A percentile compares a stretch with the other conserved stretches of the same genome.
phyloP scores from a whole-genome alignment of 2,797 vertebrate species.

The Falco rusticolus region DNA sequence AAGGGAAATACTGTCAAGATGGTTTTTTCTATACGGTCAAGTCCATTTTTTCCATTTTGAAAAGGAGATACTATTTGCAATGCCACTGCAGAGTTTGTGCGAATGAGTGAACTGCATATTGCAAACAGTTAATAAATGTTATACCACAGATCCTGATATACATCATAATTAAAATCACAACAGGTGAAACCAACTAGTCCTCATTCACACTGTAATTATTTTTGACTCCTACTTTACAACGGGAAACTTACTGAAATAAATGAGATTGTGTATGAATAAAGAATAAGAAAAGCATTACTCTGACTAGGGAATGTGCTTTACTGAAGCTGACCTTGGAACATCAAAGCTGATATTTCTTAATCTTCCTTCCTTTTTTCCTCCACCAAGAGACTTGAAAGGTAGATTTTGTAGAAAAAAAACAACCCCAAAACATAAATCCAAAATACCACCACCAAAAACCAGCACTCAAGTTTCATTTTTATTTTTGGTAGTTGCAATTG shows the following conservation, averaged over 20 bases:
- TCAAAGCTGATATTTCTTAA: neutral
- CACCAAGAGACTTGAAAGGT: neutral
- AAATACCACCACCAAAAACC: rapidly evolving
- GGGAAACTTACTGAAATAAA: neutral
- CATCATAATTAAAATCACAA: neutral
- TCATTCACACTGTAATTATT: neutral
- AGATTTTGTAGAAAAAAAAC: neutral
- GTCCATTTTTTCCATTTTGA: neutral
- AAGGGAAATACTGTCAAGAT: neutral
- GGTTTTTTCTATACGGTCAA: neutral
- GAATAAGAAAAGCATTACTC: neutral
- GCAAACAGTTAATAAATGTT: neutral
- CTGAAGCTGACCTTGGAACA: neutral
- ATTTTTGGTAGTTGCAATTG: neutral
- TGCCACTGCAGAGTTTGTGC: neutral
- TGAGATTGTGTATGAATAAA: neutral
- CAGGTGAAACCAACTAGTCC: neutral
- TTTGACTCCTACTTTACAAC: neutral
- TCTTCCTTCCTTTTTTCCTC: neutral
- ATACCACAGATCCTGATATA: neutral
- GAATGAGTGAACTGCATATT: neutral
- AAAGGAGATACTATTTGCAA: neutral
- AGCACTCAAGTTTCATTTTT: neutral
- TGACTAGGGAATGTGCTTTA: neutral
- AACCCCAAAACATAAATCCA: neutral